A percentile compares a stretch with the other conserved stretches of the same genome.
Conservation (phyloP, 2,113 vertebrate genomes). For the Cettia cetti region DNA sequence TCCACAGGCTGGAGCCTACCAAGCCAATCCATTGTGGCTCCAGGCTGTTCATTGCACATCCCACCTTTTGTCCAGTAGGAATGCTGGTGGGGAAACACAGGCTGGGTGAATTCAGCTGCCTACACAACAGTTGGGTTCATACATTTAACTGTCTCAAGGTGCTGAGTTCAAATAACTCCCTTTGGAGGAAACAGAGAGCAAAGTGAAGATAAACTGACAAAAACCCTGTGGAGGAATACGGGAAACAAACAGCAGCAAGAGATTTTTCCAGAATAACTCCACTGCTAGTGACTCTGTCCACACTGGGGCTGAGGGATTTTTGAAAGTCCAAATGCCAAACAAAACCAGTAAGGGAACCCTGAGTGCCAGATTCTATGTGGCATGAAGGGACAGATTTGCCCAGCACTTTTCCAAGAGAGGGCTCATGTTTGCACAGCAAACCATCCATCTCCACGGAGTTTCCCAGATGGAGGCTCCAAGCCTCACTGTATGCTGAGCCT, state of each 20-base stretch:
- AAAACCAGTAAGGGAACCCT: neutral
- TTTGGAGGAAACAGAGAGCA: neutral
- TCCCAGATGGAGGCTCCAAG: neutral
- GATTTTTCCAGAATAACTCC: neutral
- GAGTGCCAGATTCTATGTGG: neutral
- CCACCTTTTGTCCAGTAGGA: neutral
- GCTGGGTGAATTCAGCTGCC: neutral
- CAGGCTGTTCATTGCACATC: neutral
- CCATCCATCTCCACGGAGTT: neutral
- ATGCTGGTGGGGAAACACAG: neutral
- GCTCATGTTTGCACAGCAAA: rapidly evolving
- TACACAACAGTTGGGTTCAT: neutral
- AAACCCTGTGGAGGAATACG: neutral
- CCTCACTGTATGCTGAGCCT: rapidly evolving
- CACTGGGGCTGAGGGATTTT: neutral
- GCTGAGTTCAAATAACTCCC: neutral
- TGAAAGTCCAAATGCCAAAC: neutral
- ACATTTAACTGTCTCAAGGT: neutral
- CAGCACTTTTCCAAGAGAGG: neutral
- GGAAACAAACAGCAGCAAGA: neutral
- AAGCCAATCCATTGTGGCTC: neutral
- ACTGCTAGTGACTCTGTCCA: neutral
- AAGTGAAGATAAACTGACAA: neutral
- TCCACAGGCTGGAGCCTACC: neutral
- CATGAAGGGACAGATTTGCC: neutral